Evolutionary conservation across 2,797 vertebrate species (phyloP).

Genomic region (Falco novaeseelandiae): DNA sequence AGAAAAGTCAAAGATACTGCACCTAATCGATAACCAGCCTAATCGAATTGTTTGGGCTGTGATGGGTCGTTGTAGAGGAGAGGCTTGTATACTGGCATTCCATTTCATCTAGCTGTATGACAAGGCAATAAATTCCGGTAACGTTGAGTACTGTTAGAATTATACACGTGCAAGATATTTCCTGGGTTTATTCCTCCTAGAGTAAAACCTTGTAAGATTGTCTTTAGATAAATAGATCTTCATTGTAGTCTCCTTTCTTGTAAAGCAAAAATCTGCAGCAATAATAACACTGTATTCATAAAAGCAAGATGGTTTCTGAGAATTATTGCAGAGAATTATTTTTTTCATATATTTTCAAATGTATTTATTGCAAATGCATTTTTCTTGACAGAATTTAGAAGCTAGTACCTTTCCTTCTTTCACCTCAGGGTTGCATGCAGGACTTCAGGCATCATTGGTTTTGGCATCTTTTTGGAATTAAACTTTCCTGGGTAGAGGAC

Average conservation of each 20-base stretch:
- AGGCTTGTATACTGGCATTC: neutral
- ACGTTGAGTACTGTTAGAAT: neutral
- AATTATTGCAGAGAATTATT: rapidly evolving
- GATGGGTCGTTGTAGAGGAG: rapidly evolving
- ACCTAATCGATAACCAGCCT: neutral
- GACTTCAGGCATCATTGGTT: neutral
- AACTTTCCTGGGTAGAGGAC: neutral
- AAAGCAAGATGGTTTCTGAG: neutral
- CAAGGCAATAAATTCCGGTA: neutral
- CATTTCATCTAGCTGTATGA: neutral
- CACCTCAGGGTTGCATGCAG: neutral
- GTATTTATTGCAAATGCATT: neutral
- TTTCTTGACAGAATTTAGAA: neutral
- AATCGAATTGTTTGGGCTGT: neutral
- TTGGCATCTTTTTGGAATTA: neutral
- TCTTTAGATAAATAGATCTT: neutral
- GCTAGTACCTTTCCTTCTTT: neutral
- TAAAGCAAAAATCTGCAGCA: neutral
- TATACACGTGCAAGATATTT: neutral
- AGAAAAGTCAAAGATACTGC: neutral
- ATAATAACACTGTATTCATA: neutral
- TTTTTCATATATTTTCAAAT: neutral
- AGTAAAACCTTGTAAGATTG: neutral
- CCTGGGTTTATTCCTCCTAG: neutral
- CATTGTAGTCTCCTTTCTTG: neutral